Evolutionary conservation across 2,888 invertebrate genomes (phyloP).

Genomic region (Phrixothrix hirtus): DNA sequence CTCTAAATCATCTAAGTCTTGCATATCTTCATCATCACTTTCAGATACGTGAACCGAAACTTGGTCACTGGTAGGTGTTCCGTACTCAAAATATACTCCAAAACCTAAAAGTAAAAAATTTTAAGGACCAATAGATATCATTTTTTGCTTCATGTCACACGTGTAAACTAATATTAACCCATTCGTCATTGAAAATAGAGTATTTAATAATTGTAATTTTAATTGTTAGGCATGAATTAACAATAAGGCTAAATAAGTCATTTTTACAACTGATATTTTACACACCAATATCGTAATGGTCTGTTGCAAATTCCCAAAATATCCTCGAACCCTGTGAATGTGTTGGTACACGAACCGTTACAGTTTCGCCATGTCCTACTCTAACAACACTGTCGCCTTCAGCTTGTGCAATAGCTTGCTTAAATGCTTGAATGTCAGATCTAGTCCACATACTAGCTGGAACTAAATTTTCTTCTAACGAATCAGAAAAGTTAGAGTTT

Average conservation of each 20-base stretch:
- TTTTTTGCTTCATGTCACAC: too few relatives aligned
- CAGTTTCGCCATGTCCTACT: constrained; percentile 95
- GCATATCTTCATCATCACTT: constrained; percentile 88
- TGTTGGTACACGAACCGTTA: constrained; percentile 96
- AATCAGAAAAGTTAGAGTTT: constrained; percentile 27
- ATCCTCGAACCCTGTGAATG: constrained; percentile 90
- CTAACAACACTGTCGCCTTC: constrained; percentile 86
- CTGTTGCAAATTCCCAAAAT: constrained; percentile 99
- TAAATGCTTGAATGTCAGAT: constrained; percentile 84
- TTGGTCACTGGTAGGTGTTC: constrained; percentile 77
- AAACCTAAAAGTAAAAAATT: too few relatives aligned
- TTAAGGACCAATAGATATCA: too few relatives aligned
- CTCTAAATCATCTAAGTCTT: constrained; percentile 65
- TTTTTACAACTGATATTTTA: too few relatives aligned
- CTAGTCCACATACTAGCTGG: constrained; percentile 97
- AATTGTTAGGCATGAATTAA: too few relatives aligned
- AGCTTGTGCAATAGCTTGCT: constrained; percentile 78
- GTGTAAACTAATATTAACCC: too few relatives aligned
- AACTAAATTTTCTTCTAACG: constrained; percentile 53
- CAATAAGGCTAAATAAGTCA: too few relatives aligned
- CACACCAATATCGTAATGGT: constrained; percentile 89
- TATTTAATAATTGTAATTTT: too few relatives aligned
- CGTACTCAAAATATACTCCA: constrained; percentile 98
- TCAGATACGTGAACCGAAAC: constrained; percentile 96
- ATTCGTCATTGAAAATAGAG: too few relatives aligned